A percentile compares a stretch with the other conserved stretches of the same genome.
These are phyloP conservation scores for Agonopterix heracliana DNA, from an alignment of 2,888 invertebrate species.

Conservation along the genomic window DNA sequence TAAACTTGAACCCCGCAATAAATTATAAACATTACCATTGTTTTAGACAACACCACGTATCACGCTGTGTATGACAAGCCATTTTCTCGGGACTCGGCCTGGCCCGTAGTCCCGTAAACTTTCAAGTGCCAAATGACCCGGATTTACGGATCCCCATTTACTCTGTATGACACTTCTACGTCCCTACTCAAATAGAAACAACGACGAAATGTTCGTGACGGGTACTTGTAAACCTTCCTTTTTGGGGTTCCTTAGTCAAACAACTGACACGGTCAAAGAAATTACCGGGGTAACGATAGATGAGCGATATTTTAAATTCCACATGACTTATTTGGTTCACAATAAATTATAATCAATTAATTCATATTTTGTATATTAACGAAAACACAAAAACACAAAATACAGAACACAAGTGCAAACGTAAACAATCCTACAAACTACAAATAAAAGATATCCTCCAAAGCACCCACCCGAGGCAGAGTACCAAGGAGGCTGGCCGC, in stretches of 20 bases:
- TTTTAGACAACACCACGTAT: constrained; percentile 5
- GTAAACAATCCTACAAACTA: no score
- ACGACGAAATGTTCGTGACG: constrained; percentile 42
- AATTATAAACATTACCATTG: constrained; percentile 10
- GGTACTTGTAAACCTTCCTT: constrained; percentile 10
- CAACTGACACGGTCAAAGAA: no score
- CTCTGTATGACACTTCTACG: constrained; percentile 54
- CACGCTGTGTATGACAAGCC: constrained; percentile 24
- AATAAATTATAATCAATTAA: no score
- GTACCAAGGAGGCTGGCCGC: no score
- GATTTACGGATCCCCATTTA: constrained; percentile 53
- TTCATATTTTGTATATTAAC: no score
- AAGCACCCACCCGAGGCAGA: no score
- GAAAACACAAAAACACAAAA: no score
- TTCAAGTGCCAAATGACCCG: constrained; percentile 49
- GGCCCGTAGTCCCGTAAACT: constrained; percentile 39
- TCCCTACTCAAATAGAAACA: constrained; percentile 58
- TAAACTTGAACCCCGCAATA: not conserved
- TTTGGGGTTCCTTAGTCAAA: not conserved
- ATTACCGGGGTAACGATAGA: no score
- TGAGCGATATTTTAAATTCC: no score
- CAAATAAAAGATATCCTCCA: no score
- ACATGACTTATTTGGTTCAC: no score
- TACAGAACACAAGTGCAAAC: no score
- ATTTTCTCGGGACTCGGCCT: constrained; percentile 26